These are phyloP conservation scores for Schizopygopsis malacanthus DNA, from an alignment of 2,797 vertebrate species.

Conservation along the genomic window DNA sequence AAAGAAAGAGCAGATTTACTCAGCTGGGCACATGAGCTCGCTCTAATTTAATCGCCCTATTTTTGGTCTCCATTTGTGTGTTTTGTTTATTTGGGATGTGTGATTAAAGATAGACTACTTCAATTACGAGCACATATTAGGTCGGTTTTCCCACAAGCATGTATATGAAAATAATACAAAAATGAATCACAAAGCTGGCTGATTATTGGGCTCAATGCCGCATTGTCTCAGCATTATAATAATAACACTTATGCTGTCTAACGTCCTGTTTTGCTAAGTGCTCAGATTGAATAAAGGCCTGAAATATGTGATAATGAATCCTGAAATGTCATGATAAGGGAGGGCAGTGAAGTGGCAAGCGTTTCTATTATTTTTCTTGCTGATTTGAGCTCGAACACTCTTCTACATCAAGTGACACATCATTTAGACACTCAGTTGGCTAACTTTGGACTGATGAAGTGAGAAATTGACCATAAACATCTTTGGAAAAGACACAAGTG, in stretches of 20 bases:
- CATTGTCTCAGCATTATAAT: conserved; percentile 22
- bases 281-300: conserved; percentile 16
- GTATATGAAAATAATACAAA: conserved; percentile 27
- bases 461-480: conserved; percentile 46
- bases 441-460: not conserved
- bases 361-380: conserved; percentile 23
- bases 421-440: conserved; percentile 38
- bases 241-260: conserved; percentile 22
- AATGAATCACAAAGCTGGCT: not conserved
- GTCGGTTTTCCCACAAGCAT: not conserved
- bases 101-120: conserved; percentile 36
- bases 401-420: conserved; percentile 41
- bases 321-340: conserved; percentile 12
- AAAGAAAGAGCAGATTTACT: conserved; percentile 26
- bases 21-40: conserved; percentile 45
- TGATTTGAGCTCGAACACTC: conserved; percentile 12
- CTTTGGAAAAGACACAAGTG: not conserved
- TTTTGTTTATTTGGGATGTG: conserved; percentile 33
- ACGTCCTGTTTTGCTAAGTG: conserved; percentile 10
- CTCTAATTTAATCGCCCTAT: conserved; percentile 22
- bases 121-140: conserved; percentile 21
- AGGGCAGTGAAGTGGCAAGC: not conserved
- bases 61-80: conserved; percentile 28
- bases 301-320: conserved; percentile 10
- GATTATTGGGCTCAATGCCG: not conserved